Evolutionary conservation across 2,113 vertebrate genomes (phyloP), one percentile per base, ranked within the genome.

Genomic region (Equus przewalskii): DNA sequence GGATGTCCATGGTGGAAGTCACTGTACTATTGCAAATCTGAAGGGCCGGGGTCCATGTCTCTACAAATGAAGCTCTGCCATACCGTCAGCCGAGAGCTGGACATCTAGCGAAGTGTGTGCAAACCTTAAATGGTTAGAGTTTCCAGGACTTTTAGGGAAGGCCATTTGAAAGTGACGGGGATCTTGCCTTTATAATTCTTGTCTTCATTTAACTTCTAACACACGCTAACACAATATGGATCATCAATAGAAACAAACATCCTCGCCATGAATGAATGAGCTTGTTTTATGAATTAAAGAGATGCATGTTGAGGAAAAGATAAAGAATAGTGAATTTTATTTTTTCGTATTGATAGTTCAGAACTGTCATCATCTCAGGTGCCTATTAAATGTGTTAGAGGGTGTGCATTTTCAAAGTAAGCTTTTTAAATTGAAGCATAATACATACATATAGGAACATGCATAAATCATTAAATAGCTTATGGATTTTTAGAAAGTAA

Each of bases 131-230:
- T 91, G n/a, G 51, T 24, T 92, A 46, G 30, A 64, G 56, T 80
- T 84, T 85, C 49, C 60, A 92, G 36, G n/a, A 81, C 14, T 72
- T 90, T 58, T 58, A 92, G 87, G 96, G 16, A 33, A 67, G 28
- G 28, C 7, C 30, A 56, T 84, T 94, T 92, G 65, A 92, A 95
- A 82, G 69, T 98, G 79, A 94, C 24, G 95, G 67, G 44, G 49
- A 69, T 75, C 62, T 60, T 69, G n/a, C 64, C 49, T 90, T 46
- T 81, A 49, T 44, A 64, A 36, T 80, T 83, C 49, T 87, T 85
- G 72, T n/a, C 28, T 76, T 88, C 14, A 86, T 54, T 69, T 80
- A 81, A 85, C 41, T 87, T 92, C 22, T 93, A 41, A 64, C 19
- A 70, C 49, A 36, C 54, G 15, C 21, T 76, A 33, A 80, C 73